phyloP scores from a whole-genome alignment of 2,797 vertebrate genomes.

The Ciconia nigra region DNA sequence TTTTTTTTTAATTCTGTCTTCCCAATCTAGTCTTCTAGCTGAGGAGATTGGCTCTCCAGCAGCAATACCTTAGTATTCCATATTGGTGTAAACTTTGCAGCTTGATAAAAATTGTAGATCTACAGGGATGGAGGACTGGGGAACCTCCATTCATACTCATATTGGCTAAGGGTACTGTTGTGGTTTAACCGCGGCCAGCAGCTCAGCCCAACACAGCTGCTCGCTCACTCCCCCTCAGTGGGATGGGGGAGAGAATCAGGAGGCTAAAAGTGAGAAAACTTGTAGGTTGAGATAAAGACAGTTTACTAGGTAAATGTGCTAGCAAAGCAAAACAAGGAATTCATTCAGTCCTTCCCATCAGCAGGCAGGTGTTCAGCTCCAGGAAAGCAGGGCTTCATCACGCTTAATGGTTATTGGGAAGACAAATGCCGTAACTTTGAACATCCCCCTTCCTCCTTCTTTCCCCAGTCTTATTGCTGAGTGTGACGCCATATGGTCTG shows the following conservation, averaged over 20 bases:
- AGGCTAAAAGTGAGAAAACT: not conserved
- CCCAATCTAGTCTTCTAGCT: not conserved
- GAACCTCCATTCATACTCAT: not conserved
- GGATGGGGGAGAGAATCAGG: fast-evolving
- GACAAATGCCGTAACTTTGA: not conserved
- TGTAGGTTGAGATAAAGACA: not conserved
- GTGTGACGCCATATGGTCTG: fast-evolving
- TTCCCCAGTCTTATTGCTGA: not conserved
- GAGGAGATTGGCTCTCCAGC: not conserved
- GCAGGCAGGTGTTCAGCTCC: not conserved
- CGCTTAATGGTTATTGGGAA: not conserved
- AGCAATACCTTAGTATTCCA: not conserved
- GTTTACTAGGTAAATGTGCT: not conserved
- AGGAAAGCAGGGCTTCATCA: not conserved
- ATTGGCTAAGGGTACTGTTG: not conserved
- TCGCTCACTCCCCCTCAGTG: fast-evolving
- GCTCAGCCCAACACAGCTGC: not conserved
- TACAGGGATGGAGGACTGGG: not conserved
- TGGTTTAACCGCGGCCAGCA: not conserved
- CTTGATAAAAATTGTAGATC: not conserved
- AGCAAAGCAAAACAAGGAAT: not conserved
- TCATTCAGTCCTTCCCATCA: fast-evolving
- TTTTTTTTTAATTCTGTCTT: not conserved
- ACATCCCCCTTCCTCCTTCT: not conserved
- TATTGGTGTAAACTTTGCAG: not conserved